A percentile compares a stretch with the other conserved stretches of the same genome.
Conservation (phyloP, 2,888 invertebrate species). For the Acanthopleura granulata region DNA sequence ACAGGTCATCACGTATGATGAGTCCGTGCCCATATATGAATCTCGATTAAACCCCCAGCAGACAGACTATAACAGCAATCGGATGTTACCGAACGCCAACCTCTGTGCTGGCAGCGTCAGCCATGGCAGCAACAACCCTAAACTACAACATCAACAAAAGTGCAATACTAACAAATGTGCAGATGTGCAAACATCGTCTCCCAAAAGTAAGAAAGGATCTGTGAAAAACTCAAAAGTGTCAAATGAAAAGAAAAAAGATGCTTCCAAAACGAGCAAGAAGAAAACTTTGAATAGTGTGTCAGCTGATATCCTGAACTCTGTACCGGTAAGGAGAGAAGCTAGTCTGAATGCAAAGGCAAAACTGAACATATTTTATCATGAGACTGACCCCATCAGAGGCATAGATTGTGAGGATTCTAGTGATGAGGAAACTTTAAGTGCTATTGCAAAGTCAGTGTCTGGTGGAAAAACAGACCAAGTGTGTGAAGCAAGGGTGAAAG, state of each 20-base stretch:
- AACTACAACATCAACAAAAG: not conserved
- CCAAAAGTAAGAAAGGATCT: not conserved
- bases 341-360: conserved; percentile 57
- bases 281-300: not conserved
- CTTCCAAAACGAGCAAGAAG: not conserved
- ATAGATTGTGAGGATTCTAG: not conserved
- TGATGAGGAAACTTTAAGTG: conserved; percentile 3
- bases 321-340: conserved; percentile 47
- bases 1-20: conserved; percentile 56
- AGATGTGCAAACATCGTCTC: not conserved
- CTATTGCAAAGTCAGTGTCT: not conserved
- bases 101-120: not conserved
- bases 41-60: not conserved
- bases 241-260: not conserved
- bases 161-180: not conserved
- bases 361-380: conserved; percentile 38
- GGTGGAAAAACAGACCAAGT: not conserved
- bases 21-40: conserved; percentile 38
- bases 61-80: not conserved
- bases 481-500: not conserved
- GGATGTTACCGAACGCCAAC: not conserved
- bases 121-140: not conserved
- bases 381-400: not conserved
- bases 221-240: not conserved
- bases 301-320: too few relatives aligned